phyloP scores from a whole-genome alignment of 2,888 invertebrate species.

The Xestia ashworthii region DNA sequence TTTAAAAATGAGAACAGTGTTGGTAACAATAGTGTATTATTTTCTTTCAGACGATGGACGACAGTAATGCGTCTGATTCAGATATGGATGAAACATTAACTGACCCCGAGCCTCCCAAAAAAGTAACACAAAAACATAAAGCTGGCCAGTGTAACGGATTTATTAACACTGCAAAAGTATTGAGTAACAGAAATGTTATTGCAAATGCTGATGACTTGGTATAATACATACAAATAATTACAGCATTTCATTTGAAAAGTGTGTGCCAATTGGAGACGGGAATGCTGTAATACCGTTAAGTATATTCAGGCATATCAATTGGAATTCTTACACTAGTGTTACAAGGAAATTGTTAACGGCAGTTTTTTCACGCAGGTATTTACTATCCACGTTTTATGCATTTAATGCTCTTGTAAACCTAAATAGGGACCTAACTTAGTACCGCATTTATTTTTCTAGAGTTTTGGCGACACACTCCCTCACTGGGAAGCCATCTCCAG shows the following conservation, averaged over 20 bases:
- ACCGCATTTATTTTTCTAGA: too few relatives aligned
- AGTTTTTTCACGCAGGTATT: too few relatives aligned
- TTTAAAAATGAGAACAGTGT: too few relatives aligned
- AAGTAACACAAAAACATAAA: constrained; percentile 27
- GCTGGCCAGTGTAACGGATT: constrained; percentile 22
- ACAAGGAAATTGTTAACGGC: too few relatives aligned
- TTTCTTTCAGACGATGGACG: too few relatives aligned
- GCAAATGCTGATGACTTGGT: constrained; percentile 61
- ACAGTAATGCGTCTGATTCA: constrained; percentile 26
- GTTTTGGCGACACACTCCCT: too few relatives aligned
- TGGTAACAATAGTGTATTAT: too few relatives aligned
- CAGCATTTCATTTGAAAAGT: not conserved
- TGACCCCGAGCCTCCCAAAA: constrained; percentile 30
- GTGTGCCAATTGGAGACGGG: constrained; percentile 74
- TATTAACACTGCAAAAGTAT: constrained; percentile 45
- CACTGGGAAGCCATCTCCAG: too few relatives aligned
- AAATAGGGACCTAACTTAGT: too few relatives aligned
- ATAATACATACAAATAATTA: constrained; percentile 15
- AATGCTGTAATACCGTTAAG: constrained; percentile 72
- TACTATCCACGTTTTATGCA: too few relatives aligned
- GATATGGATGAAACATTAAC: constrained; percentile 31
- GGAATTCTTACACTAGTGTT: too few relatives aligned
- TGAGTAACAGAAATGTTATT: constrained; percentile 53
- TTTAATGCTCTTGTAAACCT: too few relatives aligned
- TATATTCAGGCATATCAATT: constrained; percentile 77